Conservation (phyloP, 1,140 invertebrate species). For the Chionoecetes opilio region DNA sequence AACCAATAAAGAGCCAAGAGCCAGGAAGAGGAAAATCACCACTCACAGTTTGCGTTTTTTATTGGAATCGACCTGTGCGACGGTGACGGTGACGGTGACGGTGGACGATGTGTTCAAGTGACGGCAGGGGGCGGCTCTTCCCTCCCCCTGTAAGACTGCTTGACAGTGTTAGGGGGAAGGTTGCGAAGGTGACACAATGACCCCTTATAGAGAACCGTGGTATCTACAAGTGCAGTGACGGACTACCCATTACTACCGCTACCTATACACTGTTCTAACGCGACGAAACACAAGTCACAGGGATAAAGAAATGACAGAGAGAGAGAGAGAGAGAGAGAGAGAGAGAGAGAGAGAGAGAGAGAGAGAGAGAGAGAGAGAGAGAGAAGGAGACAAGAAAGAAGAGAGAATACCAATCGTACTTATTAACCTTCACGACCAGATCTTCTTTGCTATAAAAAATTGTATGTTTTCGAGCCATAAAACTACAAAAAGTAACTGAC, state of each 20-base stretch:
- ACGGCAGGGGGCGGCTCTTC: background rate
- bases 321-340: no score
- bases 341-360: conserved; percentile 22
- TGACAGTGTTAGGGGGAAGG: background rate
- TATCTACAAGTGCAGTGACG: background rate
- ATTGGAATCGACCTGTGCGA: background rate
- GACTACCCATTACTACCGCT: background rate
- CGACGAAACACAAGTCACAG: background rate
- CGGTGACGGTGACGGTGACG: background rate
- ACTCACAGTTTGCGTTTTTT: background rate
- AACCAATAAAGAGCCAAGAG: no score
- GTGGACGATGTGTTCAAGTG: background rate
- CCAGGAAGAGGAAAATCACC: no score
- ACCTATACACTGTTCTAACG: background rate
- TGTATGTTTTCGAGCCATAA: no score
- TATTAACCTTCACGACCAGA: no score
- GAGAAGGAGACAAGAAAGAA: background rate
- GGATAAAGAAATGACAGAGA: background rate
- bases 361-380: conserved; percentile 50
- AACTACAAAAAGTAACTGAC: no score
- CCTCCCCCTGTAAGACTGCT: background rate
- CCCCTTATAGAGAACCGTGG: background rate
- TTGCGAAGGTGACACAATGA: background rate
- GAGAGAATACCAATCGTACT: no score
- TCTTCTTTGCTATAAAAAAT: no score